A percentile compares a stretch with the other conserved stretches of the same genome.
Evolutionary conservation across 2,888 invertebrate genomes (phyloP).

Genomic region (Torymus aiolomorphi): DNA sequence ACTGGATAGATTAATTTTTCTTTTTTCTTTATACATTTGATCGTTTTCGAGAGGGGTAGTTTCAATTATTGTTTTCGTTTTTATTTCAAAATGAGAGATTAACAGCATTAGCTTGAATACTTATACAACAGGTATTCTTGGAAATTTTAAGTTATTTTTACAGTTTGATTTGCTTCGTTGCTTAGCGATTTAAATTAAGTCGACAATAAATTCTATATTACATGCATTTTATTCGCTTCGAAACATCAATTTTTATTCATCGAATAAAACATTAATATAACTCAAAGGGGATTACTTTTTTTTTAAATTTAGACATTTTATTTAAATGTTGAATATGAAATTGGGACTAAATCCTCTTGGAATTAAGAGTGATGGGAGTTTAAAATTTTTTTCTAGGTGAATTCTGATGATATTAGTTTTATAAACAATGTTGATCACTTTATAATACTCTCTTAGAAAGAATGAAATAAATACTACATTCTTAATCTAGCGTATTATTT

Average conservation of each 20-base stretch:
- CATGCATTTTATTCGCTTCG: no score
- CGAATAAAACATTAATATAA: no score
- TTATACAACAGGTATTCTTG: no score
- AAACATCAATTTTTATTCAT: no score
- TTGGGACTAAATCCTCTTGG: background rate
- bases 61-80: background rate
- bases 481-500: conserved; percentile 26
- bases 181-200: no score
- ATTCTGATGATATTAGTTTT: conserved; percentile 41
- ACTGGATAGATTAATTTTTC: conserved; percentile 46
- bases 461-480: background rate
- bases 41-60: background rate
- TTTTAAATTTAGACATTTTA: no score
- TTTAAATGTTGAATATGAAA: background rate
- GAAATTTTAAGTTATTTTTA: conserved; percentile 10
- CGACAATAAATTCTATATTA: no score
- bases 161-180: no score
- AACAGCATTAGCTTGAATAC: no score
- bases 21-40: conserved; percentile 20
- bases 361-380: background rate
- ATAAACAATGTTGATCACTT: conserved; percentile 19
- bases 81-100: conserved; percentile 1
- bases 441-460: conserved; percentile 40
- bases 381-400: background rate
- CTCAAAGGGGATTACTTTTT: no score